Evolutionary conservation across 2,888 invertebrate genomes (phyloP), one percentile per base, ranked within the genome.

Genomic region (Platypus cylindrus): DNA sequence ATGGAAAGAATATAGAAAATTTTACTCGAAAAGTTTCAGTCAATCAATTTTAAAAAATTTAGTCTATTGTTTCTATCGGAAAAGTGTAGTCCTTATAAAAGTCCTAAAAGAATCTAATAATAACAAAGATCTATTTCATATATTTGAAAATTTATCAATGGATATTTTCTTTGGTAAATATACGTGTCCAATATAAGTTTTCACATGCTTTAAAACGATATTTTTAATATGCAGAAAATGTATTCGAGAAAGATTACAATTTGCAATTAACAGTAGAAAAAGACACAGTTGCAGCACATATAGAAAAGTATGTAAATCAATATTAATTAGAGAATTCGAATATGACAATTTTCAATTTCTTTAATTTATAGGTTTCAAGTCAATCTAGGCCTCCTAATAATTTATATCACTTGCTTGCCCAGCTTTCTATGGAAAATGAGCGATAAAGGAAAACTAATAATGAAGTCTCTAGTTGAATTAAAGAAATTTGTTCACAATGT

Each of bases 91-190:
- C 16, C 20, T 43, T 5, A 23, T 43, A 5, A 31, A 43, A 7
- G 34, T 45, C 12, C 23, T 45, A 3, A 41, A 38, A 22, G 29
- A 41, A n/a, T 27, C 37, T 2, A 22, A 40, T 8, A 9, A 22
- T n/a, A 7, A 32, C 3, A 37, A 26, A 16, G 39, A 43, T 17
- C 27, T 23, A 17, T 43, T 34, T 14, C 36, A 41, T 16, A 30
- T 43, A 16, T 43, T 45, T 17, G 39, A 43, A 23, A 30, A 32
- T 25, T 41, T 38, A 17, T 39, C 45, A 2, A 30, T 45, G 12
- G 45, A 45, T 20, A 41, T 35, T 22, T 44, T 44, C 30, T 41
- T 39, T 17, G 41, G 44, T 44, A 34, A 37, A 36, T 34, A n/a
- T 5, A 15, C 4, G 8, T 20, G 20, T 24, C 14, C 16, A 13